Percentiles rank a stretch among this genome's conserved stretches.
These are phyloP conservation scores for Synergus itoensis DNA, from an alignment of 2,888 invertebrate species.

Conservation along the genomic window DNA sequence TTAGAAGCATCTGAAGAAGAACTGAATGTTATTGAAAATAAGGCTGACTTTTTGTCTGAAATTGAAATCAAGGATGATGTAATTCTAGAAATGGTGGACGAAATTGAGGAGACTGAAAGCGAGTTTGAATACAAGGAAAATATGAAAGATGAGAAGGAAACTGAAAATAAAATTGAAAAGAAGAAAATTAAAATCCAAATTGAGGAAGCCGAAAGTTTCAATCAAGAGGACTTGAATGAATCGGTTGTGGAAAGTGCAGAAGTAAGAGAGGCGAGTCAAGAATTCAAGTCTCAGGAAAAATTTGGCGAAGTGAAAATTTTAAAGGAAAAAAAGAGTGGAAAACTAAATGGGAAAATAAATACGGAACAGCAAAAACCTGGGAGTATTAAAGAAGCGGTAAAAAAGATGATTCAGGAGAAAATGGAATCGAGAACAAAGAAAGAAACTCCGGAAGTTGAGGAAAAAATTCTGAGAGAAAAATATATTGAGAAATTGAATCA, in stretches of 20 bases:
- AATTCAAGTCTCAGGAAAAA: slow-evolving; percentile 42
- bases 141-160: slow-evolving; percentile 16
- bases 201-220: slow-evolving; percentile 1
- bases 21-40: slow-evolving; percentile 13
- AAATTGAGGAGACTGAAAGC: slow-evolving; percentile 49
- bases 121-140: slow-evolving; percentile 15
- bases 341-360: slow-evolving; percentile 42
- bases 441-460: slow-evolving; percentile 59
- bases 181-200: neutral
- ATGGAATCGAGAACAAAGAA: slow-evolving; percentile 72
- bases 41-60: slow-evolving; percentile 39
- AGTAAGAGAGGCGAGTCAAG: neutral
- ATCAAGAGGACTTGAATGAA: neutral
- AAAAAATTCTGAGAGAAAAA: slow-evolving; percentile 59
- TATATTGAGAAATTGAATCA: slow-evolving; percentile 48
- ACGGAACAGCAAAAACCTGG: slow-evolving; percentile 43
- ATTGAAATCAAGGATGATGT: slow-evolving; percentile 41
- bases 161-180: slow-evolving; percentile 17
- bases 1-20: slow-evolving; percentile 47
- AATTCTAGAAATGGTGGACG: slow-evolving; percentile 46
- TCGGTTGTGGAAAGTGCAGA: neutral
- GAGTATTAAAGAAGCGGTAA: slow-evolving; percentile 68
- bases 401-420: slow-evolving; percentile 77
- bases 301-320: slow-evolving; percentile 52
- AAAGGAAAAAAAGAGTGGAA: slow-evolving; percentile 37